Evolutionary conservation across 1,140 invertebrate genomes (phyloP), one percentile per base, ranked within the genome.

Genomic region (Pseudobourletiella spinata): DNA sequence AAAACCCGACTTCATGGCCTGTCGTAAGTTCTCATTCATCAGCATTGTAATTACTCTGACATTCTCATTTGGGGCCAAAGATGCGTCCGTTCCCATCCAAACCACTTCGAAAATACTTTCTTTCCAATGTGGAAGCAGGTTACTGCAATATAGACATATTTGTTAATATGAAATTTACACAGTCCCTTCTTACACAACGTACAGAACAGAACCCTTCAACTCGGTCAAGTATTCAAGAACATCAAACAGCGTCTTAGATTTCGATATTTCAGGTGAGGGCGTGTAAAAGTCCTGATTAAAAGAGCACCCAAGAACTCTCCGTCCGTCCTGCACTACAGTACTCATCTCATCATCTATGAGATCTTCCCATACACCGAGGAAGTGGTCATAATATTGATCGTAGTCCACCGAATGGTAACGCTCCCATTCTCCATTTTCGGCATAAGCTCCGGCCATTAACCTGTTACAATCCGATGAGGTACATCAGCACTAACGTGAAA

Each of bases 121-220:
- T 54, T 54, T 30, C 11, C 8, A 20, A 54, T 54, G 50, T 11
- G 50, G 50, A 26, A 54, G n/a, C n/a, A n/a, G n/a, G n/a, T n/a
- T n/a, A n/a, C 11, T 48, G 8, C 24, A 48, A 48, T 20, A n/a
- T 11, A 20, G 22, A 6, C 11, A 48, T 48, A 20, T 48, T 48
- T 22, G 24, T 18, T 48, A 20, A 48, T 20, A 20, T 11, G n/a
- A n/a, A n/a, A n/a, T n/a, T n/a, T 25, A 48, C 11, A 20, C 6
- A 48, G 8, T 15, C 16, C 46, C 16, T 48, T 25, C 46, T 15
- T 20, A 48, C n/a, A n/a, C n/a, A 48, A 48, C 46, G 4, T 26
- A 26, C 50, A 54, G 28, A 3, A 54, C 50, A 6, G 25, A 8
- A 6, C 50, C 50, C 20, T 54, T 54, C 25, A 54, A 22, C 25